Conservation (phyloP, 1,140 invertebrate species). For the Drosophila prosaltans region DNA sequence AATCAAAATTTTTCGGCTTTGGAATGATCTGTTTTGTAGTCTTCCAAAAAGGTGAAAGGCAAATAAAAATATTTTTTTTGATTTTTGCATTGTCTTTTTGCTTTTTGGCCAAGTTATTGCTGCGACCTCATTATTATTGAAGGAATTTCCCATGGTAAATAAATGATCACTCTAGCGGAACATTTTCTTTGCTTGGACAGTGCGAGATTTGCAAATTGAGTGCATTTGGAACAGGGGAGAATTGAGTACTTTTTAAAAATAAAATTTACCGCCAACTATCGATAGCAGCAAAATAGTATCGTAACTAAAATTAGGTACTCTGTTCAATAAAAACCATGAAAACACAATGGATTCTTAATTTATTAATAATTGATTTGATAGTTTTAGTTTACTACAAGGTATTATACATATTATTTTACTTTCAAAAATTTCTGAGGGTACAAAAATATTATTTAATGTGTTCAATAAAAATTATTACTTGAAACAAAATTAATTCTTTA, state of each 20-base stretch:
- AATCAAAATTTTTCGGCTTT: constrained; percentile 37
- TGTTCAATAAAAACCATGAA: no score
- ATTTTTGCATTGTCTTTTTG: background rate
- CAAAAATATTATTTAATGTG: no score
- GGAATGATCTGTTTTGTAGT: constrained; percentile 4
- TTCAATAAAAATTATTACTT: no score
- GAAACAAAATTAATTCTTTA: no score
- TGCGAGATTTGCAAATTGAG: background rate
- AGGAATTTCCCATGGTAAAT: constrained; percentile 9
- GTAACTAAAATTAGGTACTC: no score
- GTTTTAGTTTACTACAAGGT: no score
- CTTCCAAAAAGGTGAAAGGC: background rate
- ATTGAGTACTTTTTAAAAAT: background rate
- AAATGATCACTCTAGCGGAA: constrained; percentile 25
- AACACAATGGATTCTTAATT: no score
- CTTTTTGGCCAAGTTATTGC: background rate
- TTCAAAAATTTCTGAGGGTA: no score
- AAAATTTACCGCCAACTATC: background rate
- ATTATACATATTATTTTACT: no score
- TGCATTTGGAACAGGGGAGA: background rate
- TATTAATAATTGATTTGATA: no score
- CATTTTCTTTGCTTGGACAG: constrained; percentile 6
- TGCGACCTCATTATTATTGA: constrained; percentile 1
- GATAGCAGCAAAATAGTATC: background rate
- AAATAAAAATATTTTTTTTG: background rate